Conservation (phyloP, 2,888 invertebrate species). For the Hydropsyche betteni region DNA sequence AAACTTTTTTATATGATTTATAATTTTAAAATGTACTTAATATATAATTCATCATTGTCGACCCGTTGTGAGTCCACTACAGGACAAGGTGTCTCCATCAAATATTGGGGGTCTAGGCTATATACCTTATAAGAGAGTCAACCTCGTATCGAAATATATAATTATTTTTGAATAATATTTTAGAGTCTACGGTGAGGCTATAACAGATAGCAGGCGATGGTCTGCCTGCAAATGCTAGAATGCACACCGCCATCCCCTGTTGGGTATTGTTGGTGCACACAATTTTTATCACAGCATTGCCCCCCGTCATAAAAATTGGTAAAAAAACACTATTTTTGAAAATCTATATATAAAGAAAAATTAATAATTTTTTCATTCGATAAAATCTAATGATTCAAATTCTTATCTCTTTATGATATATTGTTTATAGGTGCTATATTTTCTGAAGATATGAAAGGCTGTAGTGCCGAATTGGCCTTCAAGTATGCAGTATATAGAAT, state of each 20-base stretch:
- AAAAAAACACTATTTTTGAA: constrained; percentile 53
- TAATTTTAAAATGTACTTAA: no score
- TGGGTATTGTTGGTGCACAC: constrained; percentile 50
- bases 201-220: constrained; percentile 32
- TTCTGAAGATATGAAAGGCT: constrained; percentile 88
- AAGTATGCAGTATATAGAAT: constrained; percentile 94
- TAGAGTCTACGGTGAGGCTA: constrained; percentile 18
- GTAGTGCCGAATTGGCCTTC: constrained; percentile 88
- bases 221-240: constrained; percentile 36
- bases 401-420: no score
- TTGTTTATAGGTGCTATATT: constrained; percentile 84
- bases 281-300: constrained; percentile 63
- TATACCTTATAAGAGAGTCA: no score
- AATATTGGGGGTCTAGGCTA: no score
- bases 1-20: no score
- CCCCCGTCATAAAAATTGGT: constrained; percentile 75
- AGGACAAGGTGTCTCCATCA: no score
- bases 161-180: not conserved
- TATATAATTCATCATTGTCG: no score
- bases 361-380: not conserved
- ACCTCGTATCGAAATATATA: no score
- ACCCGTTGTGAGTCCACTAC: no score
- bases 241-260: constrained; percentile 44
- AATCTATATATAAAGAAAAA: not conserved
- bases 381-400: no score